Evolutionary conservation across 2,888 invertebrate genomes (phyloP).

Genomic region (Fragum sueziense): DNA sequence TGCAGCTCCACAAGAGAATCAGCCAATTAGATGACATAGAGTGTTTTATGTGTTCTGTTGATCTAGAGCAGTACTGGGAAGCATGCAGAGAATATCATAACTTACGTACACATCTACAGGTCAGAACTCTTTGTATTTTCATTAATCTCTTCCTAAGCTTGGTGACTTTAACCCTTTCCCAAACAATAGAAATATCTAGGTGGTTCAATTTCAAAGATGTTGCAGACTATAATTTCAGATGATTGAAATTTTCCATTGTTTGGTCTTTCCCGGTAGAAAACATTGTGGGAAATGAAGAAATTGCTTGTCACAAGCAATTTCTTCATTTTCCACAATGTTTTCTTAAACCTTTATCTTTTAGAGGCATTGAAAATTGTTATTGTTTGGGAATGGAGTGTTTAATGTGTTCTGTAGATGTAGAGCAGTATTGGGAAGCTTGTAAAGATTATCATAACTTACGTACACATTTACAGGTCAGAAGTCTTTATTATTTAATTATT

Average conservation of each 20-base stretch:
- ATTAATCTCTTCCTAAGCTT: no score
- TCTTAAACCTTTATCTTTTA: neutral
- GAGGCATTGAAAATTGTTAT: neutral
- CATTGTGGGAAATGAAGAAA: neutral
- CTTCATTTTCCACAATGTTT: neutral
- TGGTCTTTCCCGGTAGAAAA: no score
- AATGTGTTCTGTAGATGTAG: slow-evolving; percentile 78
- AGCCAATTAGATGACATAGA: slow-evolving; percentile 68
- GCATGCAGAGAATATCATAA: slow-evolving; percentile 74
- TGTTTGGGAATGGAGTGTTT: slow-evolving; percentile 73
- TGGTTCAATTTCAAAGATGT: no score
- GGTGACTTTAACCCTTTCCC: no score
- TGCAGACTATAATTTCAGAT: no score
- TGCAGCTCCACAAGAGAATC: slow-evolving; percentile 66
- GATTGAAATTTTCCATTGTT: no score
- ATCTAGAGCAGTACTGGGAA: slow-evolving; percentile 79
- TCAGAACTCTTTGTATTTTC: no score
- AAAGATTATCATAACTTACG: slow-evolving; percentile 73
- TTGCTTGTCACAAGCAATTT: neutral
- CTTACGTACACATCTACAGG: slow-evolving; percentile 73
- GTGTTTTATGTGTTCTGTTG: slow-evolving; percentile 77
- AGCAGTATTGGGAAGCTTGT: slow-evolving; percentile 78
- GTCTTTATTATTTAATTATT: no score
- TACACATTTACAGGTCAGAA: slow-evolving; percentile 71
- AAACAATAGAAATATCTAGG: no score